Evolutionary conservation across 1,140 invertebrate genomes (phyloP).

Genomic region (Hyphantria cunea): DNA sequence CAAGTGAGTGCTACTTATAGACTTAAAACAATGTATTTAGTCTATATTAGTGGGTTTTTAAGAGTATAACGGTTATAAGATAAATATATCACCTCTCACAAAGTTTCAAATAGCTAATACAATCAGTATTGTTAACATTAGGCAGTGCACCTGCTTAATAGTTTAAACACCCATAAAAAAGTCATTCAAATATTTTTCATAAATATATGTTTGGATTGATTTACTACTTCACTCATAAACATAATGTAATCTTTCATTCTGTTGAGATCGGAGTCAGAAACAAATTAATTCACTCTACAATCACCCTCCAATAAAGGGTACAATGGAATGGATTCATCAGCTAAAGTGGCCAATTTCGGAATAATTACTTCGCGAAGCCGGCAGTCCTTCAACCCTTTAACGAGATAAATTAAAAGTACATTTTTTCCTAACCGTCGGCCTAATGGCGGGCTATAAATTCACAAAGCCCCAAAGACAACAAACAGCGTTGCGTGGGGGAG

Average conservation of each 20-base stretch:
- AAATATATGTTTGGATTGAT: conserved; percentile 17
- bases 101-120: too few species aligned
- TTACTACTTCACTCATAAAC: conserved; percentile 53
- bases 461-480: conserved; percentile 79
- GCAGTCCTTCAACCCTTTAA: conserved; percentile 80
- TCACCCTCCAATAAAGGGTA: conserved; percentile 62
- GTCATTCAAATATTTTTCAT: too few species aligned
- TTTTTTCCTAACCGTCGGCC: conserved; percentile 77
- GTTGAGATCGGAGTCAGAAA: conserved; percentile 57
- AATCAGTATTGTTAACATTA: too few species aligned
- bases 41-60: too few species aligned
- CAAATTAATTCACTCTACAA: conserved; percentile 70
- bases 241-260: conserved; percentile 73
- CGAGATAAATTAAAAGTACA: conserved; percentile 82
- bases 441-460: conserved; percentile 78
- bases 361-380: conserved; percentile 79
- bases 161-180: too few species aligned
- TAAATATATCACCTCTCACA: too few species aligned
- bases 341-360: conserved; percentile 79
- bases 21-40: too few species aligned
- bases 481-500: conserved; percentile 56
- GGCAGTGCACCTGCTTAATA: too few species aligned
- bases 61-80: too few species aligned
- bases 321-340: conserved; percentile 75
- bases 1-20: too few species aligned